Conservation (phyloP, 2,797 vertebrate species). For the Dermochelys coriacea region DNA sequence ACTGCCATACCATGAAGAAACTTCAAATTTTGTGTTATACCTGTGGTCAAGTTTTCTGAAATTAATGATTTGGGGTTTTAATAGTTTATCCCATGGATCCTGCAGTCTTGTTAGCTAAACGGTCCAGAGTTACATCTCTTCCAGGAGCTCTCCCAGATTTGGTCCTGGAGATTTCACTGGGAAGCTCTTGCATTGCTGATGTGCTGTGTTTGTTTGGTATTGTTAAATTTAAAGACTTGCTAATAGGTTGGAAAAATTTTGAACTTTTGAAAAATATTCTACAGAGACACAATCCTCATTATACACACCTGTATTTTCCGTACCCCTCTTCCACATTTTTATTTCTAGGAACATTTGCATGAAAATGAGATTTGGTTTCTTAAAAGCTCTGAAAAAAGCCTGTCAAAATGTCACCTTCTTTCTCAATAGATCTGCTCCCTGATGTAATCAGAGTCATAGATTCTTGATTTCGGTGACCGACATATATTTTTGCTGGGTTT, state of each 20-base stretch:
- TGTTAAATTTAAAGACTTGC: conserved; percentile 2
- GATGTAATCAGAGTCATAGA: background rate
- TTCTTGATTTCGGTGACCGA: background rate
- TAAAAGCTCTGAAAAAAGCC: background rate
- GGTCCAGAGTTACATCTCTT: background rate
- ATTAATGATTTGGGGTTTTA: background rate
- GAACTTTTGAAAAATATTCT: conserved; percentile 17
- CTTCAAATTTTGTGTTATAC: background rate
- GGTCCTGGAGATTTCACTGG: conserved; percentile 15
- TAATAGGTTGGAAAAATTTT: conserved; percentile 26
- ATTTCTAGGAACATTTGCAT: conserved; percentile 18
- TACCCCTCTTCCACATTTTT: background rate
- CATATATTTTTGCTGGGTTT: background rate
- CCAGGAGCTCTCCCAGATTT: background rate
- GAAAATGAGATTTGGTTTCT: conserved; percentile 28
- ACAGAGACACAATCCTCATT: background rate
- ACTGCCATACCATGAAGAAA: background rate
- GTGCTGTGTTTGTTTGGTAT: conserved; percentile 14
- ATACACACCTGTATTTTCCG: background rate
- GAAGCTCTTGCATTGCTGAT: conserved; percentile 20
- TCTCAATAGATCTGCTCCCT: background rate
- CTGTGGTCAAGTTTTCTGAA: background rate
- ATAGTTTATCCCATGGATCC: background rate
- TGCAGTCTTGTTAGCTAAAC: conserved; percentile 15
- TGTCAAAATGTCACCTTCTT: background rate